Evolutionary conservation across 2,797 vertebrate species (phyloP), one percentile per base, ranked within the genome.

Genomic region (Lates japonicus): DNA sequence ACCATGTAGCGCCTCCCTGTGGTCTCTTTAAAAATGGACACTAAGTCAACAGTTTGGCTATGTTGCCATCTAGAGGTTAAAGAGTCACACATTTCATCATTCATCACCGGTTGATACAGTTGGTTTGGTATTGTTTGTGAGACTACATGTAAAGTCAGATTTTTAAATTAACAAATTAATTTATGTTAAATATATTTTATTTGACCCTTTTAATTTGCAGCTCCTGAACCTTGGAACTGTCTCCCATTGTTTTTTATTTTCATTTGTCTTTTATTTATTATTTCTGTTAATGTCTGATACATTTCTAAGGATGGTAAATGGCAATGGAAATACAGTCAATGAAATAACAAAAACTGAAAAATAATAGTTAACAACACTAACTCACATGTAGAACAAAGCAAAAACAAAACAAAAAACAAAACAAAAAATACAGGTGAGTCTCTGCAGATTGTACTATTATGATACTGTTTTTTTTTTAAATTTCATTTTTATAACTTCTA

Each of bases 11-110:
- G 19, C 85, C 87, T 11, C 85, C 82, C 13, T 17, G 61, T 71
- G 90, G 83, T 4, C 19, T 1, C 51, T 51, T 6, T 19, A 7
- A 1, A 20, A 4, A 59, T 13, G 4, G 25, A 3, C 17, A 0
- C 4, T 2, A 2, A 31, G 1, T 57, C 72, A 59, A 16, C n/a
- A 33, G 46, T 78, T 84, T 65, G 82, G 20, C 51, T 16, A 14
- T 57, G 73, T 59, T 55, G 76, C 90, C 90, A 84, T 76, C 91
- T 91, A 60, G 51, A n/a, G 93, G 83, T 33, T 31, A 63, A 64
- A 13, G 3, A 4, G 2, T 20, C 17, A 33, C 2, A 33, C 6
- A 7, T 33, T 7, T 72, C 39, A 67, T 29, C 4, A 1, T 8
- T 64, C 16, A 61, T 39, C 25, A 72, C 9, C 0, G 16, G 31